Percentiles rank a stretch among this genome's conserved stretches.
Evolutionary conservation across 2,797 vertebrate species (phyloP).

Genomic region (Lerista edwardsae): DNA sequence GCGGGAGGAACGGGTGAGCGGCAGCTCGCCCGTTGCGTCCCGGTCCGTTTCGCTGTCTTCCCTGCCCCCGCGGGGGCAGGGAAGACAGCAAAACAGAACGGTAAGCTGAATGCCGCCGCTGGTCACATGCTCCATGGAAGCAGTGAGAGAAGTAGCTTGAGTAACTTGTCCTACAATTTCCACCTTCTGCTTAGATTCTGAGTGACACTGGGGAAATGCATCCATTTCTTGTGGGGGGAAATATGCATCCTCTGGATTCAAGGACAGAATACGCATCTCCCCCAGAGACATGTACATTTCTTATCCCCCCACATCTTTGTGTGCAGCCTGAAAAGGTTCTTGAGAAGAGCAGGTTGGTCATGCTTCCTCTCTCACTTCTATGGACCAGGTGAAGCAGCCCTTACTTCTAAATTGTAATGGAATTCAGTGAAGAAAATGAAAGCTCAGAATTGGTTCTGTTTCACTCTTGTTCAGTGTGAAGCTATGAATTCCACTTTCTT

Average conservation of each 20-base stretch:
- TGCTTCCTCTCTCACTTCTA: neutral
- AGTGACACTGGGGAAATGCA: neutral
- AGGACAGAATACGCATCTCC: neutral
- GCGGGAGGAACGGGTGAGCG: no score
- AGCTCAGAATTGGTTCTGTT: neutral
- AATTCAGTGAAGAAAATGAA: neutral
- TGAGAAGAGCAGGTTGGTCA: neutral
- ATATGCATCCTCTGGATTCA: neutral
- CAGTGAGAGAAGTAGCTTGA: neutral
- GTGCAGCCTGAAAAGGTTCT: neutral
- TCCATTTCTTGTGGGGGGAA: neutral
- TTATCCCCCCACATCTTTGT: neutral
- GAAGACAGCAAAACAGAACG: no score
- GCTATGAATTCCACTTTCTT: constrained; percentile 21
- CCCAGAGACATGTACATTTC: neutral
- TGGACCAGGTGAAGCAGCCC: neutral
- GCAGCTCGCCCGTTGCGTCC: no score
- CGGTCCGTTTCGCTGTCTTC: no score
- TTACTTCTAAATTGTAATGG: neutral
- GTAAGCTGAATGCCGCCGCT: no score
- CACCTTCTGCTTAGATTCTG: no score
- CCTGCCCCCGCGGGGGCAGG: no score
- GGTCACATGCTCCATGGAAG: neutral
- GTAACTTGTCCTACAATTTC: neutral
- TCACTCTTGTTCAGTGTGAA: neutral